Evolutionary conservation across 2,797 vertebrate genomes (phyloP).

Genomic region (Erethizon dorsatum): DNA sequence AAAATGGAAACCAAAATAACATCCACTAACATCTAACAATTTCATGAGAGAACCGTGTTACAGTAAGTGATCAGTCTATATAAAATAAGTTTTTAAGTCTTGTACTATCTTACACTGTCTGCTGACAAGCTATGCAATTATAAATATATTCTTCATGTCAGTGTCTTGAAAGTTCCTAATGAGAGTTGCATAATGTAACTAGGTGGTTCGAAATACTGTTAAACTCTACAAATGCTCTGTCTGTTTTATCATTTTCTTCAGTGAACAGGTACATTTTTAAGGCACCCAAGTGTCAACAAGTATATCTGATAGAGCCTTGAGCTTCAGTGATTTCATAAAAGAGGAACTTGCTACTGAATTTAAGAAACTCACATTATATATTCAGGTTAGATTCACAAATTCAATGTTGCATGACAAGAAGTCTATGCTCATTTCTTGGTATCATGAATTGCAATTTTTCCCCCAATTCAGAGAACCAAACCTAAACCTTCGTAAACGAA

Average conservation of each 20-base stretch:
- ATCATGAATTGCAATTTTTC: conserved; percentile 85
- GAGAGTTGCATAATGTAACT: conserved; percentile 71
- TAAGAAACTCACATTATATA: conserved; percentile 84
- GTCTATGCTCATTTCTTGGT: conserved; percentile 86
- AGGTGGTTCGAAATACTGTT: conserved; percentile 67
- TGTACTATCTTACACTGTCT: neutral
- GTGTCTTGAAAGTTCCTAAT: conserved; percentile 53
- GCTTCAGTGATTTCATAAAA: conserved; percentile 83
- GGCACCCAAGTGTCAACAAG: conserved; percentile 79
- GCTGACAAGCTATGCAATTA: conserved; percentile 75
- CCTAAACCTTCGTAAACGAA: conserved; percentile 84
- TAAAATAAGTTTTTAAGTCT: conserved; percentile 66
- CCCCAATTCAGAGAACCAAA: conserved; percentile 86
- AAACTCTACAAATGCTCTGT: conserved; percentile 73
- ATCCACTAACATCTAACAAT: neutral
- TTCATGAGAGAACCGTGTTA: conserved; percentile 29
- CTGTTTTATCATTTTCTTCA: conserved; percentile 80
- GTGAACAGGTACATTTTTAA: conserved; percentile 83
- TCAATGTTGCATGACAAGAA: conserved; percentile 84
- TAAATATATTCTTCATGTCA: conserved; percentile 67
- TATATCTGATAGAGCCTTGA: conserved; percentile 81
- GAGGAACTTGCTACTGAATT: conserved; percentile 82
- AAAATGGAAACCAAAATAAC: conserved; percentile 66
- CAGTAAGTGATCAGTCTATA: conserved; percentile 59
- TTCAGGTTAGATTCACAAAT: conserved; percentile 85